Conservation (phyloP, 2,797 vertebrate genomes). For the Masticophis lateralis region DNA sequence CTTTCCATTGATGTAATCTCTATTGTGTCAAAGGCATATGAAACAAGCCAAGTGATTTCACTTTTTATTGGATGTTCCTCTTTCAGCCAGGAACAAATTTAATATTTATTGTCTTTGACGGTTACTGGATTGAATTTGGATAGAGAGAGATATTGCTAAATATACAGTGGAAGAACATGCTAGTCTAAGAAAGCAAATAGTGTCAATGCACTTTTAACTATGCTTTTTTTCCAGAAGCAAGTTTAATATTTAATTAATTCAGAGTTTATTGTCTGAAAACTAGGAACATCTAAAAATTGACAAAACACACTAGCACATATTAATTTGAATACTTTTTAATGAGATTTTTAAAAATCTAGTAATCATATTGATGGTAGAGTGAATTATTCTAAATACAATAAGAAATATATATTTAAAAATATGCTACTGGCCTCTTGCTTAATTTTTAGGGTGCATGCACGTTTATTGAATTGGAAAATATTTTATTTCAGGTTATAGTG, state of each 20-base stretch:
- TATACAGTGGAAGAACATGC: not conserved
- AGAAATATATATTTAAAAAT: conserved; percentile 12
- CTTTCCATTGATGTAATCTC: conserved; percentile 15
- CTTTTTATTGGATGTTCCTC: conserved; percentile 4
- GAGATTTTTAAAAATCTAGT: conserved; percentile 43
- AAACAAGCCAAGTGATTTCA: not conserved
- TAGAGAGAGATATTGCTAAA: not conserved
- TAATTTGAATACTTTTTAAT: conserved; percentile 29
- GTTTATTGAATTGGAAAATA: not conserved
- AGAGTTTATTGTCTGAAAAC: conserved; percentile 31
- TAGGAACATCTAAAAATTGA: not conserved
- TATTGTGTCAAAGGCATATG: conserved; percentile 13
- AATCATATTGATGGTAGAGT: conserved; percentile 37
- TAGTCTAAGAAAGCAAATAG: conserved; percentile 19
- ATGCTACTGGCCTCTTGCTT: conserved; percentile 32
- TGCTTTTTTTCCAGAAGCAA: not conserved
- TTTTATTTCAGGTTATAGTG: not conserved
- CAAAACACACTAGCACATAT: not conserved
- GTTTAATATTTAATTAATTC: conserved; percentile 17
- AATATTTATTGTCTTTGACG: conserved; percentile 7
- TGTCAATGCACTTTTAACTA: not conserved
- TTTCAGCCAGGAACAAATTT: not conserved
- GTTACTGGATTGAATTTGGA: not conserved
- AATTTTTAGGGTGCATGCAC: not conserved
- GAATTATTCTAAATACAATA: conserved; percentile 39